Conservation (phyloP, 2,888 invertebrate species). For the Nebria salina region DNA sequence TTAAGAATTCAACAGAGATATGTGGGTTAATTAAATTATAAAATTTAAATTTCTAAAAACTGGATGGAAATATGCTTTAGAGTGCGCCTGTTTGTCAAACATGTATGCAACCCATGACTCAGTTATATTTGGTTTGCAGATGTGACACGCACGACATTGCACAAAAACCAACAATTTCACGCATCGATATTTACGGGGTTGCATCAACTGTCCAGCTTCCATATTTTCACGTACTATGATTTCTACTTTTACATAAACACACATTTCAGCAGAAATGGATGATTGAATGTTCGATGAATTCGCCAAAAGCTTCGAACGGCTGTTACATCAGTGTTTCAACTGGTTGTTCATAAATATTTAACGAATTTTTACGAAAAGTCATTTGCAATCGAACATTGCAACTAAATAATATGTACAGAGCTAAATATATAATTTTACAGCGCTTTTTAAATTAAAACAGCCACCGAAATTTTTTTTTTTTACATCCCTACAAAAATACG, state of each 20-base stretch:
- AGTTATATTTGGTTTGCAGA: slow-evolving; percentile 53
- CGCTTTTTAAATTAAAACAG: no score
- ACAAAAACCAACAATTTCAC: slow-evolving; percentile 51
- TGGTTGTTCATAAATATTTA: slow-evolving; percentile 1
- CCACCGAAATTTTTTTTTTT: no score
- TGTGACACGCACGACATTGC: slow-evolving; percentile 50
- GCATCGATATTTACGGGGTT: slow-evolving; percentile 49
- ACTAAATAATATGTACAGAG: no score
- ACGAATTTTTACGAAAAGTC: background rate
- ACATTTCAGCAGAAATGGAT: background rate
- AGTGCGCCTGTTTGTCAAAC: slow-evolving; percentile 51
- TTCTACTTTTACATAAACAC: slow-evolving; percentile 6
- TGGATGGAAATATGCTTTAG: slow-evolving; percentile 22
- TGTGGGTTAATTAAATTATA: background rate
- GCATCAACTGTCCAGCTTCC: slow-evolving; percentile 19
- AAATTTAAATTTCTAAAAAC: background rate
- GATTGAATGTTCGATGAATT: background rate
- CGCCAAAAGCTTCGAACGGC: background rate
- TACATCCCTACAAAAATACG: no score
- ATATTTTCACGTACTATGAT: slow-evolving; percentile 34
- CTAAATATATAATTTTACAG: no score
- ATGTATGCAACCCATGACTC: slow-evolving; percentile 51
- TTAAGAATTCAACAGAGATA: background rate
- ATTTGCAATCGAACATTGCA: background rate
- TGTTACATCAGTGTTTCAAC: background rate